Percentiles rank a stretch among this genome's conserved stretches.
Conservation (phyloP, 2,113 vertebrate genomes). For the Reinhardtius hippoglossoides region DNA sequence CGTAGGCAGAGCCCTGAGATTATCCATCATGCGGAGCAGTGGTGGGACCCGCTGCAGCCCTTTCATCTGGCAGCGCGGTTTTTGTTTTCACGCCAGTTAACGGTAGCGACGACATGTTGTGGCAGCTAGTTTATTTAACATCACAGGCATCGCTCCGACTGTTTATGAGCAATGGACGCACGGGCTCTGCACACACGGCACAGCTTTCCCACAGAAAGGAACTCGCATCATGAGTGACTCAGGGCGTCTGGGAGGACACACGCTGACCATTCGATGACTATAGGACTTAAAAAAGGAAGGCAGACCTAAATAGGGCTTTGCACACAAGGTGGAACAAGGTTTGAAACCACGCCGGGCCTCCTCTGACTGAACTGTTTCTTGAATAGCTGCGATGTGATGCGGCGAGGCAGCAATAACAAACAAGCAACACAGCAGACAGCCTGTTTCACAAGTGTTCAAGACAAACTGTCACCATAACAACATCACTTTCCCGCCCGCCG, state of each 20-base stretch:
- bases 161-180: conserved; percentile 74
- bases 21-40: conserved; percentile 44
- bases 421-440: conserved; percentile 35
- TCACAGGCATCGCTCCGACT: conserved; percentile 60
- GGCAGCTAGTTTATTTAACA: conserved; percentile 77
- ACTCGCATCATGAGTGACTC: conserved; percentile 73
- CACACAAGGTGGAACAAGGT: conserved; percentile 34
- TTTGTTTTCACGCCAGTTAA: conserved; percentile 65
- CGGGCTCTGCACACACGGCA: conserved; percentile 61
- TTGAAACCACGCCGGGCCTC: conserved; percentile 12
- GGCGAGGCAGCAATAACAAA: conserved; percentile 53
- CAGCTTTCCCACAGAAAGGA: conserved; percentile 72
- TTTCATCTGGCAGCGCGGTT: conserved; percentile 72
- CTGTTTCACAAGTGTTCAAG: conserved; percentile 34
- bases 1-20: conserved; percentile 23
- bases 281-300: conserved; percentile 52
- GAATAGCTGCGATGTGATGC: conserved; percentile 45
- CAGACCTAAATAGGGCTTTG: conserved; percentile 16
- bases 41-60: conserved; percentile 12
- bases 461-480: conserved; percentile 25
- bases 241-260: conserved; percentile 65
- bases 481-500: conserved; percentile 22
- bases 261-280: conserved; percentile 69
- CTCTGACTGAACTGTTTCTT: conserved; percentile 21
- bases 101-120: conserved; percentile 70